phyloP scores from a whole-genome alignment of 2,888 invertebrate genomes.

The Leuctra nigra region DNA sequence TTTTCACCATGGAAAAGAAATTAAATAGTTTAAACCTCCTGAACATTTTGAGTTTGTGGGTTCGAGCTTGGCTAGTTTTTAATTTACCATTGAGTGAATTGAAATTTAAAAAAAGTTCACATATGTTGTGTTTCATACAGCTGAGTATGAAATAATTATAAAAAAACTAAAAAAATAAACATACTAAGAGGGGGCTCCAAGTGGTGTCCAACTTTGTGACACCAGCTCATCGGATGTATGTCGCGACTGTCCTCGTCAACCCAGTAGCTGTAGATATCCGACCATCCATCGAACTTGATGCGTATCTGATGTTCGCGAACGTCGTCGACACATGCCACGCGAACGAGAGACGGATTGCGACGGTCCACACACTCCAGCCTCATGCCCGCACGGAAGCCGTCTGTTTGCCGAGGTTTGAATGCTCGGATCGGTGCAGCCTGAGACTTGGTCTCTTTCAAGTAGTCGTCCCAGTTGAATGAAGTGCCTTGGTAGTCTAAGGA shows the following conservation, averaged over 20 bases:
- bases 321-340: conserved; percentile 76
- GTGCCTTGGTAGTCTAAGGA: conserved; percentile 52
- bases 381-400: conserved; percentile 77
- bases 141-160: no score
- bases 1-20: no score
- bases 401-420: conserved; percentile 71
- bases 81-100: no score
- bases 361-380: conserved; percentile 83
- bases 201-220: conserved; percentile 79
- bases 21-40: no score
- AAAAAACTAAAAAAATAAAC: neutral
- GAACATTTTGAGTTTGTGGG: no score
- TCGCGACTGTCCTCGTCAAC: conserved; percentile 86
- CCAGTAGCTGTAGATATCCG: conserved; percentile 76
- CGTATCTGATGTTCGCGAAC: conserved; percentile 67
- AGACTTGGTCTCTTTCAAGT: conserved; percentile 68
- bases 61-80: no score
- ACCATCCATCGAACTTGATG: conserved; percentile 87
- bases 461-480: conserved; percentile 78
- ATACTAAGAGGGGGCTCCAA: conserved; percentile 67
- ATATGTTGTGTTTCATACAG: no score
- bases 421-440: conserved; percentile 71
- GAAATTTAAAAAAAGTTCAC: no score
- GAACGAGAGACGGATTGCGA: conserved; percentile 68
- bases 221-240: conserved; percentile 90